These are phyloP conservation scores for Scatophagus argus DNA, from an alignment of 2,113 vertebrate species.

Conservation along the genomic window DNA sequence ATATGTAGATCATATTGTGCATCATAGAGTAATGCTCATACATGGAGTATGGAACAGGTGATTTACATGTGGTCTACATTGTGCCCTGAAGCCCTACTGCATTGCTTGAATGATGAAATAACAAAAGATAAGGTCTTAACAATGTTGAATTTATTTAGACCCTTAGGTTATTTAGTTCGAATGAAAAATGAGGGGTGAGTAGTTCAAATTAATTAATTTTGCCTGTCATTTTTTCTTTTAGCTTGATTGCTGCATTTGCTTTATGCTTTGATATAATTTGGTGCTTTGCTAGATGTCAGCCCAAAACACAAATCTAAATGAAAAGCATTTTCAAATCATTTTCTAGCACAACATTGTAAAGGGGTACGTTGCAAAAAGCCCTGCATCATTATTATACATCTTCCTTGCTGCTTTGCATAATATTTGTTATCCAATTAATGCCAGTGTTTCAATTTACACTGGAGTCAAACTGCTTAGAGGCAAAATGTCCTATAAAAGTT, in stretches of 20 bases:
- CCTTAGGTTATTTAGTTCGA: constrained; percentile 62
- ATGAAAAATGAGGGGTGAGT: constrained; percentile 46
- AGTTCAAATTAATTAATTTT: constrained; percentile 65
- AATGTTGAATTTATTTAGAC: constrained; percentile 39
- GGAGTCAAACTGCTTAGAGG: constrained; percentile 41
- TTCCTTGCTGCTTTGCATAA: constrained; percentile 53
- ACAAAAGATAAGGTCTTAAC: constrained; percentile 39
- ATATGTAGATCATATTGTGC: not conserved
- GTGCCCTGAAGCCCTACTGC: constrained; percentile 8
- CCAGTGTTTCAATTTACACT: constrained; percentile 55
- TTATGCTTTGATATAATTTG: constrained; percentile 58
- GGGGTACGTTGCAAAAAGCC: constrained; percentile 1
- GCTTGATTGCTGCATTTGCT: constrained; percentile 56
- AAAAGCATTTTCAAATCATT: constrained; percentile 68
- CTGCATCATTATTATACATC: constrained; percentile 37
- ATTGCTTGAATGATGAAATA: constrained; percentile 29
- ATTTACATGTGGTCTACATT: constrained; percentile 33
- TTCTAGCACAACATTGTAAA: constrained; percentile 28
- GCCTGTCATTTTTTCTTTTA: constrained; percentile 56
- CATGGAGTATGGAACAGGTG: not conserved
- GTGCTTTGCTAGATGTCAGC: constrained; percentile 58
- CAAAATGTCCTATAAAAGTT: not conserved
- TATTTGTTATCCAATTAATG: constrained; percentile 46
- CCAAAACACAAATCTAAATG: constrained; percentile 59
- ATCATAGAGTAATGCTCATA: not conserved